These are phyloP conservation scores for Lepidurus arcticus DNA, from an alignment of 1,140 invertebrate species.

Conservation along the genomic window DNA sequence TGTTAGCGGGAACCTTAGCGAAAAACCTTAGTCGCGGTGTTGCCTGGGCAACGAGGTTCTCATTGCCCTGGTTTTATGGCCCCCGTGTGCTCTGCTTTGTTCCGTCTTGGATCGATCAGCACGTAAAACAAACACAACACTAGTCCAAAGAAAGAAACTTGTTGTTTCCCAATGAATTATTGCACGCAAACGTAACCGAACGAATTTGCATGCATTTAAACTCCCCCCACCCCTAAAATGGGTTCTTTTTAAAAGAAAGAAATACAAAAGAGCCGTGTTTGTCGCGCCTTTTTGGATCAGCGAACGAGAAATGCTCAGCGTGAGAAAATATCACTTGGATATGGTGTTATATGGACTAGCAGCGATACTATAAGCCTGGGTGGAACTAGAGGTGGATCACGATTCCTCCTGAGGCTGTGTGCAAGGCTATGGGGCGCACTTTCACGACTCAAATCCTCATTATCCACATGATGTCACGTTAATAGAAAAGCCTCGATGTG, in stretches of 20 bases:
- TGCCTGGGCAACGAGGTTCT: slow-evolving; percentile 1
- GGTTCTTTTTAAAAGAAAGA: neutral
- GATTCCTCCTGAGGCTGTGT: neutral
- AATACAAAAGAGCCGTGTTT: neutral
- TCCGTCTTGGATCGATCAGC: slow-evolving; percentile 8
- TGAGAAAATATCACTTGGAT: neutral
- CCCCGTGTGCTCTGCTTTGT: slow-evolving; percentile 11
- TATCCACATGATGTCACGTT: neutral
- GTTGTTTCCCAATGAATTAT: neutral
- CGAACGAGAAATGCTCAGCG: neutral
- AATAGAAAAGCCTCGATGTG: no score
- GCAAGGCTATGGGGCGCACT: neutral
- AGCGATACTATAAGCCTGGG: neutral
- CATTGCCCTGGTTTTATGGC: slow-evolving; percentile 9
- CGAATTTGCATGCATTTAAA: neutral
- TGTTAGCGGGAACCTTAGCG: neutral
- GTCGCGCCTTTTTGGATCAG: neutral
- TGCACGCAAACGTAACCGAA: neutral
- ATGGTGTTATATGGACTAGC: neutral
- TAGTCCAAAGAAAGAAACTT: neutral
- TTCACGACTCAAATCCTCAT: neutral
- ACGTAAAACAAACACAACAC: neutral
- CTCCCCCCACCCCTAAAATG: neutral
- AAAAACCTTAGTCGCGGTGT: neutral
- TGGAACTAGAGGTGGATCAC: neutral